A percentile compares a stretch with the other conserved stretches of the same genome.
These are phyloP conservation scores for Metopolophium dirhodum DNA, from an alignment of 1,140 invertebrate genomes.

Conservation along the genomic window DNA sequence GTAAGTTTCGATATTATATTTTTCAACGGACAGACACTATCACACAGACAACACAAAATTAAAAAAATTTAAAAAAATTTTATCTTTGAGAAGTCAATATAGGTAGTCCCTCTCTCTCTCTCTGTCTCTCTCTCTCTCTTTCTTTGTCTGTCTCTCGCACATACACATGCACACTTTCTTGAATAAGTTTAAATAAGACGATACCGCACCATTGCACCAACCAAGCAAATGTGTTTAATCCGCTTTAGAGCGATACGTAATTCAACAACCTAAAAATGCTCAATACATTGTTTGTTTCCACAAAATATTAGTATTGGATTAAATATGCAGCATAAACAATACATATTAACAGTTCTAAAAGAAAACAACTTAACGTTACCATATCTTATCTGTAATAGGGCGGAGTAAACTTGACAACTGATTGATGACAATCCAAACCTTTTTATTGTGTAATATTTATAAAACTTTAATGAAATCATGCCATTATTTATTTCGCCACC, in stretches of 20 bases:
- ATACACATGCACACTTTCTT: neutral
- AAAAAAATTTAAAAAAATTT: neutral
- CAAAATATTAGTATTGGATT: slow-evolving; percentile 49
- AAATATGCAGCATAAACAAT: slow-evolving; percentile 26
- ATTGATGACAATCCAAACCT: slow-evolving; percentile 40
- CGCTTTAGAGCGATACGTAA: neutral
- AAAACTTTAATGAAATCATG: slow-evolving; percentile 48
- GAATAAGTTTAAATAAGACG: neutral
- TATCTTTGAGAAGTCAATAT: neutral
- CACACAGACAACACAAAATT: neutral
- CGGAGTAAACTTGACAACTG: slow-evolving; percentile 44
- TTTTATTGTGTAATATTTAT: slow-evolving; percentile 36
- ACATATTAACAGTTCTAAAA: slow-evolving; percentile 26
- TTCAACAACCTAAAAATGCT: slow-evolving; percentile 31
- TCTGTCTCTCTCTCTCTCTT: neutral
- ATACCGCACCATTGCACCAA: neutral
- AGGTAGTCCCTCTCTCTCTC: neutral
- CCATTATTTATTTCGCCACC: slow-evolving; percentile 46
- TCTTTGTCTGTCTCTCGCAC: neutral
- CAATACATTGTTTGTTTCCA: slow-evolving; percentile 33
- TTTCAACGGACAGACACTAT: neutral
- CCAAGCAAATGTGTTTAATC: slow-evolving; percentile 37
- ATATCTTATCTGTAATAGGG: slow-evolving; percentile 44
- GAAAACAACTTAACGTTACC: slow-evolving; percentile 34
- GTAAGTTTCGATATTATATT: neutral